phyloP scores from a whole-genome alignment of 2,797 vertebrate genomes.

The Selene dorsalis region DNA sequence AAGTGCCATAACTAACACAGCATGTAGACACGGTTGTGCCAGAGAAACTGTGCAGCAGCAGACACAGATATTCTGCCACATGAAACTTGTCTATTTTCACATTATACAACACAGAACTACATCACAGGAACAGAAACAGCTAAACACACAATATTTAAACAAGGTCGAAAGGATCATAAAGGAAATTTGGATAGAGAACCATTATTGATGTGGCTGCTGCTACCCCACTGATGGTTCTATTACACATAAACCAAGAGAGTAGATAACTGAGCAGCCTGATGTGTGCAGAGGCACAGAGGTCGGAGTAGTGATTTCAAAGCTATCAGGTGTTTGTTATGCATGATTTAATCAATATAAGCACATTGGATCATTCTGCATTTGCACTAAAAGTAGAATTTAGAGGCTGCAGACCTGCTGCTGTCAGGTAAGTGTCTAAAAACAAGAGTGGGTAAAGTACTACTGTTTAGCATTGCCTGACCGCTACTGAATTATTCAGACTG shows the following conservation, averaged over 20 bases:
- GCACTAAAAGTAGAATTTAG: neutral
- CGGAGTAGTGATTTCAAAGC: neutral
- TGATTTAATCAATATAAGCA: constrained; percentile 17
- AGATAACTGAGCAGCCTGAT: neutral
- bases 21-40: constrained; percentile 26
- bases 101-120: constrained; percentile 48
- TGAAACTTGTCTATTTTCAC: constrained; percentile 20
- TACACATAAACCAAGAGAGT: neutral
- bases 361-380: neutral
- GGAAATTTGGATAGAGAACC: constrained; percentile 12
- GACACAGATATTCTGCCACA: constrained; percentile 1
- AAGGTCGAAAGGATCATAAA: constrained; percentile 15
- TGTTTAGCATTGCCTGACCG: neutral
- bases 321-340: constrained; percentile 3
- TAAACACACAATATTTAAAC: constrained; percentile 21
- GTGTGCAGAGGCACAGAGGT: neutral
- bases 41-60: constrained; percentile 24
- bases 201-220: neutral
- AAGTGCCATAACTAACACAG: constrained; percentile 44
- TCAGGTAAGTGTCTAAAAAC: constrained; percentile 11
- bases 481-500: neutral
- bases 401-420: neutral
- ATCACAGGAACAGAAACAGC: constrained; percentile 20
- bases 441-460: neutral
- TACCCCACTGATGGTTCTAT: neutral